These are phyloP conservation scores for Amphiduros pacificus DNA, from an alignment of 2,888 invertebrate species.

Conservation along the genomic window DNA sequence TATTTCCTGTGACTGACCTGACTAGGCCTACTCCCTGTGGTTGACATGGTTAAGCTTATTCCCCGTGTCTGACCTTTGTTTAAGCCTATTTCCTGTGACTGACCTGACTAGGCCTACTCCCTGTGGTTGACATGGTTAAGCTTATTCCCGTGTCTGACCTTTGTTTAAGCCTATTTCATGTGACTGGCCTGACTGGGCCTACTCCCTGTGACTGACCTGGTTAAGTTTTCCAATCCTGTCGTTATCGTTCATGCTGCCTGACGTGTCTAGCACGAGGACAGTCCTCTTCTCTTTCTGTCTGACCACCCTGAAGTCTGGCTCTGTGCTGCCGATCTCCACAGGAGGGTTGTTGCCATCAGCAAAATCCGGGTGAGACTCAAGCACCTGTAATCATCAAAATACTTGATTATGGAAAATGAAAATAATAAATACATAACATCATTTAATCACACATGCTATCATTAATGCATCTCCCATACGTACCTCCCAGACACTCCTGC, in stretches of 20 bases:
- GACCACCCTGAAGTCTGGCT: conserved; percentile 24
- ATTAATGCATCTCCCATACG: background rate
- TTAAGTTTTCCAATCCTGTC: background rate
- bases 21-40: no score
- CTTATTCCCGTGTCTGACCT: no score
- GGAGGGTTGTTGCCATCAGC: conserved; percentile 16
- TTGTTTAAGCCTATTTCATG: no score
- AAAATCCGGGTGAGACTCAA: conserved; percentile 26
- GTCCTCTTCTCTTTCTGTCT: conserved; percentile 8
- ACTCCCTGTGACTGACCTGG: no score
- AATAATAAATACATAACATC: background rate
- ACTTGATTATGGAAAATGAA: background rate
- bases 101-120: no score
- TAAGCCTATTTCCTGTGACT: no score
- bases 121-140: no score
- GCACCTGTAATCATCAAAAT: conserved; percentile 18
- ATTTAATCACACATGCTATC: background rate
- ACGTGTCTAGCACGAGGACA: conserved; percentile 28
- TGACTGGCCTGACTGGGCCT: no score
- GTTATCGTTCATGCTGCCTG: conserved; percentile 26
- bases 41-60: no score
- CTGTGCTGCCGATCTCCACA: conserved; percentile 17
- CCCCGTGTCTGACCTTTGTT: no score
- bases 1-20: no score
- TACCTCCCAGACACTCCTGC: conserved; percentile 66